Conservation (phyloP, 2,797 vertebrate genomes). For the Oreonectes daqikongensis region DNA sequence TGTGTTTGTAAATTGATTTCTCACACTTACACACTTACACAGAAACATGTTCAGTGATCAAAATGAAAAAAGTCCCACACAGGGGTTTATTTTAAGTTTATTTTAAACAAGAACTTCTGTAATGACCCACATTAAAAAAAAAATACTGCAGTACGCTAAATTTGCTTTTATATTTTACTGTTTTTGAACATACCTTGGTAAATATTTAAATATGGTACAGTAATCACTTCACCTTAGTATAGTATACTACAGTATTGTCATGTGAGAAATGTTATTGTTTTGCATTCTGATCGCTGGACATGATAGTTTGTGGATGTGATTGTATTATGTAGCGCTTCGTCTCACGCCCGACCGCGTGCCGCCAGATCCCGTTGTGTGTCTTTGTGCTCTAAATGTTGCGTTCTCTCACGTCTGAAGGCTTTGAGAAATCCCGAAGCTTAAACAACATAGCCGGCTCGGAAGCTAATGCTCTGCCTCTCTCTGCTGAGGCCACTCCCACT, state of each 20-base stretch:
- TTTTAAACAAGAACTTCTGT: too few relatives aligned
- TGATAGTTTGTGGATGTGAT: conserved; percentile 17
- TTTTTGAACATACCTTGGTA: background rate
- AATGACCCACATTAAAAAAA: background rate
- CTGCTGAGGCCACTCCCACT: conserved; percentile 75
- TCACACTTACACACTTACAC: background rate
- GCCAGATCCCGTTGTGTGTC: background rate
- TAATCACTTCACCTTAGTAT: background rate
- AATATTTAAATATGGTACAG: background rate
- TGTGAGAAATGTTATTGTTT: background rate
- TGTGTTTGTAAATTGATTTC: background rate
- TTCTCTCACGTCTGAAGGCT: conserved; percentile 88
- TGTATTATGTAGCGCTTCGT: background rate
- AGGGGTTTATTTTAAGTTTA: background rate
- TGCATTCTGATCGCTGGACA: conserved; percentile 22
- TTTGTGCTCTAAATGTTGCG: conserved; percentile 67
- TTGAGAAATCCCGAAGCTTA: conserved; percentile 96
- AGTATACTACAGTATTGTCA: too few relatives aligned
- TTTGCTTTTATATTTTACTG: too few relatives aligned
- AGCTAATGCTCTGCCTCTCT: conserved; percentile 88
- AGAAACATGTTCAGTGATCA: conserved; percentile 38
- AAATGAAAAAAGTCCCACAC: background rate
- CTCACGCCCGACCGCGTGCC: conserved; percentile 60
- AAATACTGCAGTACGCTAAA: too few relatives aligned
- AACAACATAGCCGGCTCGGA: conserved; percentile 94